Evolutionary conservation across 2,797 vertebrate genomes (phyloP).

Genomic region (Halcyon chelicuti): DNA sequence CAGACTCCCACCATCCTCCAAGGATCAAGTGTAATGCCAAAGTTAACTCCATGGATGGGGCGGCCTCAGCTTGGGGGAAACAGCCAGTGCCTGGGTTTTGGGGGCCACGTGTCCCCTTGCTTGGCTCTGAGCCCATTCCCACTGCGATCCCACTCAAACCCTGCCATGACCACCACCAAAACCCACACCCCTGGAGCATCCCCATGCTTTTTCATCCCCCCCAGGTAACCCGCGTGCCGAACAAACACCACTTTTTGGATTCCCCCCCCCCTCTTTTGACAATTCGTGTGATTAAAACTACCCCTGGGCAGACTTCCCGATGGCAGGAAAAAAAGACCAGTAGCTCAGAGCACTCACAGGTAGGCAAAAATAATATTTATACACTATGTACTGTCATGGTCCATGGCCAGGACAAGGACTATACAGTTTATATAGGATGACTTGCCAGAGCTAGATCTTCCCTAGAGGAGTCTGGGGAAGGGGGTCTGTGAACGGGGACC

Average conservation of each 20-base stretch:
- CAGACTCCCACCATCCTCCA: background rate
- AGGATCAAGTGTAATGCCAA: background rate
- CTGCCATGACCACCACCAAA: background rate
- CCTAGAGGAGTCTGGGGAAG: background rate
- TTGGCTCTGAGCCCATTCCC: background rate
- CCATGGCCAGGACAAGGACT: conserved; percentile 53
- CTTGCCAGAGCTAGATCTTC: conserved; percentile 25
- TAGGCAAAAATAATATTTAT: conserved; percentile 66
- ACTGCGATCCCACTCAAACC: background rate
- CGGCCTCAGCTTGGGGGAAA: accelerated
- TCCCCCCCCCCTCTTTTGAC: background rate
- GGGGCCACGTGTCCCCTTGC: accelerated
- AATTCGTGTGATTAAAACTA: background rate
- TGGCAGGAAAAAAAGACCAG: background rate
- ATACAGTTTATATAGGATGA: conserved; percentile 39
- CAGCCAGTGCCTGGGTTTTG: background rate
- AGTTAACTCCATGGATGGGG: background rate
- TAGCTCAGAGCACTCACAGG: conserved; percentile 33
- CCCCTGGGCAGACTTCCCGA: background rate
- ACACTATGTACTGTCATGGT: conserved; percentile 33
- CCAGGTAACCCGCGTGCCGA: no score
- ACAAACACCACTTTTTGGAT: accelerated
- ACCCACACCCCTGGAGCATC: background rate
- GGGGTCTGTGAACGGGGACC: background rate
- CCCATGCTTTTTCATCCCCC: background rate